Evolutionary conservation across 2,888 invertebrate genomes (phyloP).

Genomic region (Tenthredo scrophulariae): DNA sequence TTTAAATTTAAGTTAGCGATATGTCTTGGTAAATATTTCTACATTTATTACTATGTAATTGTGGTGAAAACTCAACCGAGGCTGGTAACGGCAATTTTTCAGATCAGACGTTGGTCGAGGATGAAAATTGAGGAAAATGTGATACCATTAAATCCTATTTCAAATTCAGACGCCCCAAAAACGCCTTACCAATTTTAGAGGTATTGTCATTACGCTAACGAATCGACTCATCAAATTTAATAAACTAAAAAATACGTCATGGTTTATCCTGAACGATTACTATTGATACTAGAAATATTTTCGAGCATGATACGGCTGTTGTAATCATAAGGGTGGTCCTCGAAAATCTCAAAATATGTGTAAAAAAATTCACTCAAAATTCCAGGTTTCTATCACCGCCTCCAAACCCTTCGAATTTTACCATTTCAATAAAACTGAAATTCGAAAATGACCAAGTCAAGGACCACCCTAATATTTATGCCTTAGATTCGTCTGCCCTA

Average conservation of each 20-base stretch:
- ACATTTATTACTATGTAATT: background rate
- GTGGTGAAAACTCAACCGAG: slow-evolving; percentile 44
- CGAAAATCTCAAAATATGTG: no score
- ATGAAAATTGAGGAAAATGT: slow-evolving; percentile 73
- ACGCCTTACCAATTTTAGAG: slow-evolving; percentile 45
- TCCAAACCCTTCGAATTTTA: no score
- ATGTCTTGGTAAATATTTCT: slow-evolving; percentile 16
- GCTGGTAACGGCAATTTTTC: slow-evolving; percentile 62
- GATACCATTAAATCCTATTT: slow-evolving; percentile 73
- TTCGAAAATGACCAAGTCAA: no score
- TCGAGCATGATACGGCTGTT: slow-evolving; percentile 16
- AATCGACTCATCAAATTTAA: background rate
- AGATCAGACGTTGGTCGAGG: slow-evolving; percentile 71
- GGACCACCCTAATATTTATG: background rate
- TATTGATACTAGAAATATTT: slow-evolving; percentile 17
- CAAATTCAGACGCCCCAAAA: slow-evolving; percentile 70
- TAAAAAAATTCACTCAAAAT: no score
- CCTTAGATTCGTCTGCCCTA: background rate
- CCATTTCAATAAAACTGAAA: no score
- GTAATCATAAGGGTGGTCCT: background rate
- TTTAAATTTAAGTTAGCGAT: background rate
- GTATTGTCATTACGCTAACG: background rate
- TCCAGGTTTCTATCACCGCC: no score
- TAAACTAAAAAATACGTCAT: background rate
- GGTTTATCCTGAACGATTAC: background rate